These are phyloP conservation scores for Ophiothrix spiculata DNA, from an alignment of 35 echinoderm and acorn worm genomes.

Conservation along the genomic window DNA sequence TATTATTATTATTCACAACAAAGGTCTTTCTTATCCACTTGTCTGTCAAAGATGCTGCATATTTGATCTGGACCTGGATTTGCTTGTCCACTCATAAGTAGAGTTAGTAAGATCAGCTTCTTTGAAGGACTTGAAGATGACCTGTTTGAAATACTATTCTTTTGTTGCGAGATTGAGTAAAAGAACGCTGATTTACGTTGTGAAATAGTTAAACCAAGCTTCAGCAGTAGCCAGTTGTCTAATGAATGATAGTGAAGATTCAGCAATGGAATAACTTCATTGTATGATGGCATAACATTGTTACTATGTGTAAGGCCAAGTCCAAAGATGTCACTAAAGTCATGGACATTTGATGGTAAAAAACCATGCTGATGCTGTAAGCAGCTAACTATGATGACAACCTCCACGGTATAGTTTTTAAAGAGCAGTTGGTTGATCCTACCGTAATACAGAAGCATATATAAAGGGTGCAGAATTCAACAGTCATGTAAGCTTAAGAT, in stretches of 20 bases:
- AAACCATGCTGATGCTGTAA: background rate
- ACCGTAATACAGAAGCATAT: background rate
- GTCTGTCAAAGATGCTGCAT: no score
- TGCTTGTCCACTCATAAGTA: slow-evolving; percentile 23
- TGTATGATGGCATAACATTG: background rate
- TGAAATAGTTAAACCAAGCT: background rate
- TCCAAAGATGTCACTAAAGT: background rate
- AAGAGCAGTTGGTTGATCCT: background rate
- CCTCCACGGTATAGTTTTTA: background rate
- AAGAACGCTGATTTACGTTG: background rate
- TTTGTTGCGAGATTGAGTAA: background rate
- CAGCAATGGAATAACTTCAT: background rate
- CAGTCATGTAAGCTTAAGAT: background rate
- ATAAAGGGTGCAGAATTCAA: background rate
- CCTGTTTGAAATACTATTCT: background rate
- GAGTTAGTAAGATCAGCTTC: background rate
- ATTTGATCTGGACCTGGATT: slow-evolving; percentile 24
- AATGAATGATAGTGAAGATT: background rate
- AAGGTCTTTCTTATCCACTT: no score
- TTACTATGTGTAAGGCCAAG: background rate
- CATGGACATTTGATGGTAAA: background rate
- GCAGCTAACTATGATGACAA: background rate
- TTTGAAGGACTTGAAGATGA: background rate
- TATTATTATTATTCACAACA: no score
- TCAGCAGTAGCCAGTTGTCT: background rate